Evolutionary conservation across 2,113 vertebrate species (phyloP), one percentile per base, ranked within the genome.

Genomic region (Oryzias woworae): DNA sequence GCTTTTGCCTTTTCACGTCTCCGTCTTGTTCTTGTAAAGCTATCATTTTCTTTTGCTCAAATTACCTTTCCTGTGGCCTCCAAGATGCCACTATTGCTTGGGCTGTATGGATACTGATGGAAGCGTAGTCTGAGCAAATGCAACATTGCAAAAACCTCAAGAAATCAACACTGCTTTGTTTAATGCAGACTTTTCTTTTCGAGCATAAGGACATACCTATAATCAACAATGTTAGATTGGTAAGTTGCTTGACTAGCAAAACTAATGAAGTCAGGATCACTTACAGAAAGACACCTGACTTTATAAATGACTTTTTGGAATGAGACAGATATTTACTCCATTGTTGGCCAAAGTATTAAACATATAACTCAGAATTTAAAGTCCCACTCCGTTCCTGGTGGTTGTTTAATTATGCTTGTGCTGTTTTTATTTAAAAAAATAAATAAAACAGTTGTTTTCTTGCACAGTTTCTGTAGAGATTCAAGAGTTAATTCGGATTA

Each of bases 1-100:
- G 64, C 69, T 75, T 82, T 85, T 70, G 81, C 69, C 66, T 73
- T 77, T 80, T 76, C 78, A 51, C 50, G 4, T 62, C 78, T 86
- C 73, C 17, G 71, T 64, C 58, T 75, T 76, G 85, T 81, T 71
- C 43, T 26, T n/a, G 69, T 71, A 66, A 58, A 75, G 73, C 83
- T 89, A 85, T 92, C 84, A 89, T 92, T 91, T 90, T 90, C 86
- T 88, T 91, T 91, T 81, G 81, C 88, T 88, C 85, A 91, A 91
- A 91, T 92, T 90, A 87, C 90, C 85, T 90, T 87, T 87, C 72
- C 85, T 66, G 62, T 80, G 86, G 82, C 87, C 90, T 87, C 83
- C 78, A 71, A 81, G 89, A 83, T 52, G 69, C 84, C 71, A 81
- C 85, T 90, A 90, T 91, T 86, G 87, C 69, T 58, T 68, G 82